Evolutionary conservation across 2,113 vertebrate genomes (phyloP).

Genomic region (Garra rufa): DNA sequence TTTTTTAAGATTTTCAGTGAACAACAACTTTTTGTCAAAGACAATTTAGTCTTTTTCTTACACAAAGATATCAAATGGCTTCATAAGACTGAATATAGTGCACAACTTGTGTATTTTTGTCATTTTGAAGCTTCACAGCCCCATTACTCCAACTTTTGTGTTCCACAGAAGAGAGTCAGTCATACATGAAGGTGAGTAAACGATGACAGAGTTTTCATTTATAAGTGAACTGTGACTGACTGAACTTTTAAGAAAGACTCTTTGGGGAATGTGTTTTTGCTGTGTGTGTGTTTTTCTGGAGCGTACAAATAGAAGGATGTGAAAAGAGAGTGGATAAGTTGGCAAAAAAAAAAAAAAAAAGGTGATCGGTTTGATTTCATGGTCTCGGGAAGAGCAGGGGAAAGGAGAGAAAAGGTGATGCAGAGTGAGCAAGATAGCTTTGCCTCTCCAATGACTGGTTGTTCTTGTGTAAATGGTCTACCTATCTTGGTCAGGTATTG

Average conservation of each 20-base stretch:
- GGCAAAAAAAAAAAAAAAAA: neutral
- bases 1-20: neutral
- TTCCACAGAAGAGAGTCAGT: neutral
- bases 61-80: neutral
- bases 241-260: neutral
- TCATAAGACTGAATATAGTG: neutral
- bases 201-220: neutral
- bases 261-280: neutral
- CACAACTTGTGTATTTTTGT: neutral
- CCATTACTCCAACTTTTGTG: neutral
- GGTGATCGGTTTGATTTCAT: neutral
- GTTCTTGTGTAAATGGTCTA: slow-evolving; percentile 30
- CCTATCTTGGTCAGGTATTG: slow-evolving; percentile 38
- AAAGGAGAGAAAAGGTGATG: slow-evolving; percentile 12
- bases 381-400: neutral
- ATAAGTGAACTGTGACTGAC: neutral
- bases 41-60: neutral
- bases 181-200: neutral
- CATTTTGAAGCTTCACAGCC: neutral
- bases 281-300: neutral
- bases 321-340: neutral
- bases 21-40: neutral
- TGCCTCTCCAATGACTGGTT: neutral
- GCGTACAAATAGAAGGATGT: neutral
- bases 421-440: slow-evolving; percentile 10